Base-by-base conservation (phyloP, 2,797 vertebrate genomes). In the Hippocampus kuda region DNA sequence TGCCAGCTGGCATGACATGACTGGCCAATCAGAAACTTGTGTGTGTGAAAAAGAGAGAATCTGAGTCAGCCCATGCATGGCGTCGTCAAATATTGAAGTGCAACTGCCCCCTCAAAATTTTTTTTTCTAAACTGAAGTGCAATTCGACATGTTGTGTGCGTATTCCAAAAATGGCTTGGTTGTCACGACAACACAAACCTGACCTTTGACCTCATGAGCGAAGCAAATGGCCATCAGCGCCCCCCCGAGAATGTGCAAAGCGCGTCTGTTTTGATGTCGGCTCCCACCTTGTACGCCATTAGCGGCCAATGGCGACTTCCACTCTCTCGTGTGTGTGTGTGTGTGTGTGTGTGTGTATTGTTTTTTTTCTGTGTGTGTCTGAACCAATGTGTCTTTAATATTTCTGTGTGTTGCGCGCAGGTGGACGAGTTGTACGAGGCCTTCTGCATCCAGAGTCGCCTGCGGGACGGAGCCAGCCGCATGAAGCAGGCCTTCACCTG, bases 361-460 rank as follows among this genome's bases (percentile, higher is more conserved):
- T 34, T 34, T 34, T 34, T 34, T 34, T 34, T 7, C 34, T 38
- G 34, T 83, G 83, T 89, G 84, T 79, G 82, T 77, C 82, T 72
- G 70, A 48, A 53, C 38, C 67, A 22, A 68, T 72, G 70, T 66
- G 3, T 64, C 49, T 42, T 42, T 30, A 61, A 59, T 67, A 51
- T 46, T 64, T 60, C 41, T 46, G 30, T 64, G 54, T 69, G 64
- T 42, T 70, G 34, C 13, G 3, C 62, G n/a, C 85, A 99, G 97
- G 92, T 99, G 71, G 97, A 99, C n/a, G 97, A 99, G 84, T 90
- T 99, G 76, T 98, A 96, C 0, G 97, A 99, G 87, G 95, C 93
- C 1, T 99, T 98, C 73, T 98, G 95, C 77, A 98, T 99, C 89
- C 96, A 98, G 86, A 92, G 94, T 67, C 92, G 95, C 20, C 92